phyloP scores from a whole-genome alignment of 1,140 invertebrate species.

The Drosophila biarmipes region DNA sequence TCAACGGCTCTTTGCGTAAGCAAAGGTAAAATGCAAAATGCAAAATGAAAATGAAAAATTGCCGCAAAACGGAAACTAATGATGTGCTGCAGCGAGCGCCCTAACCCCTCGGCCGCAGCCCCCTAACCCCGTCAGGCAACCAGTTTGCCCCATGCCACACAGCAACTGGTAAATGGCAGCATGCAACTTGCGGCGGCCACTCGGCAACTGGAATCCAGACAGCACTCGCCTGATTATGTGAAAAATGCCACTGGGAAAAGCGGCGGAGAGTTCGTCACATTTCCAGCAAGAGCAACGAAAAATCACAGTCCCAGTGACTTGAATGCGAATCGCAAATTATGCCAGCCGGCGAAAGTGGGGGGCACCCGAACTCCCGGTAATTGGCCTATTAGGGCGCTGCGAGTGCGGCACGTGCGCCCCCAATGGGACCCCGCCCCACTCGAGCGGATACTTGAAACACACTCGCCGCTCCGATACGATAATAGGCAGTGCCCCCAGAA shows the following conservation, averaged over 20 bases:
- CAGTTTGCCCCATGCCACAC: conserved; percentile 56
- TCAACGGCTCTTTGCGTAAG: conserved; percentile 74
- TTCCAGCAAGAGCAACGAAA: background rate
- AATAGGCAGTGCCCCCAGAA: conserved; percentile 18
- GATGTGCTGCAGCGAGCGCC: conserved; percentile 71
- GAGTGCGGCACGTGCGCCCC: conserved; percentile 57
- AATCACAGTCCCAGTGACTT: conserved; percentile 78
- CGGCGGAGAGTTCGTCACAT: conserved; percentile 5
- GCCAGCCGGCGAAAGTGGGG: background rate
- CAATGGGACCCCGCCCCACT: conserved; percentile 30
- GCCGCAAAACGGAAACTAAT: conserved; percentile 84
- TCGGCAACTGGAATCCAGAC: conserved; percentile 66
- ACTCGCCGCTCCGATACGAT: conserved; percentile 6
- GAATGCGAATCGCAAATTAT: conserved; percentile 54
- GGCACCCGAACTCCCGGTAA: conserved; percentile 17
- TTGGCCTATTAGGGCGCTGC: conserved; percentile 38
- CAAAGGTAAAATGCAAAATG: conserved; percentile 7
- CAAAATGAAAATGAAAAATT: conserved; percentile 71
- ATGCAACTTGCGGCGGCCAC: conserved; percentile 3
- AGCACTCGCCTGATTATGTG: conserved; percentile 78
- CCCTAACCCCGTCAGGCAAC: conserved; percentile 41
- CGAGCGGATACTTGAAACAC: conserved; percentile 39
- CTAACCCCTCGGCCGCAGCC: conserved; percentile 5
- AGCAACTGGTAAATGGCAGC: conserved; percentile 33
- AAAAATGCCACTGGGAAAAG: conserved; percentile 76